A percentile compares a stretch with the other conserved stretches of the same genome.
These are phyloP conservation scores for Danio albolineatus DNA, from an alignment of 2,797 vertebrate species.

Conservation along the genomic window DNA sequence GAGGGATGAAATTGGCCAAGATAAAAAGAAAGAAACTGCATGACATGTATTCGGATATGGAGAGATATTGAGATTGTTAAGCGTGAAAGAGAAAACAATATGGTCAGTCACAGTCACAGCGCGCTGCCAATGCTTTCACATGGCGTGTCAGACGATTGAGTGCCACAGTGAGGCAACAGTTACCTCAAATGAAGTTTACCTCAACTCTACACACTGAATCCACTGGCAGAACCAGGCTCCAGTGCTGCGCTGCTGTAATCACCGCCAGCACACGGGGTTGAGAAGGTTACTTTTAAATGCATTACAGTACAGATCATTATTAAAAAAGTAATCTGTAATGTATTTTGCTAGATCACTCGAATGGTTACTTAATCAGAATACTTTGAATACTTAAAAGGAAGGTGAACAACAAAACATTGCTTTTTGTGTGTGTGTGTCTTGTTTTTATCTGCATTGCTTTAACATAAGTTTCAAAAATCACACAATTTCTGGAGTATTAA, in stretches of 20 bases:
- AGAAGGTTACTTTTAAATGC: too few species aligned
- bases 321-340: too few species aligned
- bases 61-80: constrained; percentile 53
- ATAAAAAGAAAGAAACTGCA: constrained; percentile 54
- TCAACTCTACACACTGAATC: constrained; percentile 31
- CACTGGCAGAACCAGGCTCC: constrained; percentile 2
- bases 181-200: constrained; percentile 62
- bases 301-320: too few species aligned
- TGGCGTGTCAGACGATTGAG: constrained; percentile 48
- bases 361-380: too few species aligned
- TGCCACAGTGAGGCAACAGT: constrained; percentile 62
- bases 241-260: neutral
- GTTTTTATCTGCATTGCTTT: too few species aligned
- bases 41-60: constrained; percentile 51
- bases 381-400: too few species aligned
- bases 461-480: too few species aligned
- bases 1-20: constrained; percentile 46
- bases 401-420: too few species aligned
- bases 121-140: constrained; percentile 42
- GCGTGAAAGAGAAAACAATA: constrained; percentile 52
- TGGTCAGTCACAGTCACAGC: constrained; percentile 49
- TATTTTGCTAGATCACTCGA: too few species aligned
- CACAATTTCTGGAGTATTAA: too few species aligned
- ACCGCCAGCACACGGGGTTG: neutral
- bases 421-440: too few species aligned